Percentiles rank a stretch among this genome's conserved stretches.
These are phyloP conservation scores for Coracopsis vasa DNA, from an alignment of 2,113 vertebrate species.

Conservation along the genomic window DNA sequence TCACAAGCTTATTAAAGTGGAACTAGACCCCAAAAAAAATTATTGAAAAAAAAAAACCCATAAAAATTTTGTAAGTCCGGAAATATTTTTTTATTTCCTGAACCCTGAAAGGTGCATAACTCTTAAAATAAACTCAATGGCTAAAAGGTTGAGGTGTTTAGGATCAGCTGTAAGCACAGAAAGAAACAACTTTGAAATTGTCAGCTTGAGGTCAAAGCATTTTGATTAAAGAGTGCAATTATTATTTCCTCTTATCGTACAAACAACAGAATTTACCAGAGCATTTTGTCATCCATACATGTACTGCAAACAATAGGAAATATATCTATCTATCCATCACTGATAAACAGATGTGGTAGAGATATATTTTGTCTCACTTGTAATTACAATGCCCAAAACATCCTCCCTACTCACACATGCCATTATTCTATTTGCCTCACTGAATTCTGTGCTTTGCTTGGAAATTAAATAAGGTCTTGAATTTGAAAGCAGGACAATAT, in stretches of 20 bases:
- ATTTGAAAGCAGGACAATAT: conserved; percentile 66
- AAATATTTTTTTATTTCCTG: not conserved
- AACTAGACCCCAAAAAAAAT: not conserved
- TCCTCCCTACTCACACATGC: not conserved
- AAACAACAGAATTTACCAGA: not conserved
- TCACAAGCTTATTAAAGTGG: not conserved
- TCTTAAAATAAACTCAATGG: not conserved
- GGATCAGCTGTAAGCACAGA: not conserved
- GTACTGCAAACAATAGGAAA: conserved; percentile 23
- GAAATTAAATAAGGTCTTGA: conserved; percentile 58
- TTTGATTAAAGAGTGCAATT: conserved; percentile 36
- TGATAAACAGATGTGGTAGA: not conserved
- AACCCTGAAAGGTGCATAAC: not conserved
- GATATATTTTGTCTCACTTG: not conserved
- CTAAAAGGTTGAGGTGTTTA: not conserved
- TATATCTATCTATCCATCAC: conserved; percentile 12
- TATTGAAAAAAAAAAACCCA: not conserved
- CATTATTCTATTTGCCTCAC: conserved; percentile 34
- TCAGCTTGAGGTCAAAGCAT: conserved; percentile 45
- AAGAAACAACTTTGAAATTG: conserved; percentile 6
- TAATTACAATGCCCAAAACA: conserved; percentile 38
- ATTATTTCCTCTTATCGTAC: conserved; percentile 19
- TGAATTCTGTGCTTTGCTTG: conserved; percentile 36
- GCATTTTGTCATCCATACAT: not conserved
- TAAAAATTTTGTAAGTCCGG: not conserved